Conservation (phyloP, 2,888 invertebrate genomes). For the Geophilus truncorum region DNA sequence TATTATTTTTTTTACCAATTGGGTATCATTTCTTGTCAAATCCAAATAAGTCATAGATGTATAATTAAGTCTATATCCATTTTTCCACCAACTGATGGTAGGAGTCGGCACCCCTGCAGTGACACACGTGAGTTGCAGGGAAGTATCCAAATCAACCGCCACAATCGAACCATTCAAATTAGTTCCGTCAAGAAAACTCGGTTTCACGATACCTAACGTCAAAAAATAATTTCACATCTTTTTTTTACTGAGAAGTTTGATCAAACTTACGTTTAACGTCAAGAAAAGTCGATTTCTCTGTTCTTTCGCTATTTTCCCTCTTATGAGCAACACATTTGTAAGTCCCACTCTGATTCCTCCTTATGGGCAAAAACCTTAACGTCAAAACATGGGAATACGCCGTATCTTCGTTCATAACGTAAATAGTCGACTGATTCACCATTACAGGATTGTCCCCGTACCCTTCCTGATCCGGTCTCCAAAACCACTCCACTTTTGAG, state of each 20-base stretch:
- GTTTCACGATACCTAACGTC: conserved; percentile 37
- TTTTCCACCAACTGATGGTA: conserved; percentile 41
- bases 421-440: not conserved
- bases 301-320: conserved; percentile 28
- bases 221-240: not conserved
- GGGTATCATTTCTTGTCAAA: not conserved
- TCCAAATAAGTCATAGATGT: conserved; percentile 34
- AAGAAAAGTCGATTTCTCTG: conserved; percentile 17
- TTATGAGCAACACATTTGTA: conserved; percentile 36
- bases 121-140: conserved; percentile 41
- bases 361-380: conserved; percentile 34
- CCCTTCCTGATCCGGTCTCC: not conserved
- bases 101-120: conserved; percentile 44
- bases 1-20: conserved; percentile 28
- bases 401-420: conserved; percentile 4
- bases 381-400: conserved; percentile 33
- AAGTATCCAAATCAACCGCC: conserved; percentile 36
- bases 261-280: conserved; percentile 27
- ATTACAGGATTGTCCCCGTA: not conserved
- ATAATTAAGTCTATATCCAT: conserved; percentile 33
- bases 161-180: conserved; percentile 38
- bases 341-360: conserved; percentile 35
- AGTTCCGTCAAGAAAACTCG: conserved; percentile 36
- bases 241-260: too few relatives aligned
- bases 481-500: conserved; percentile 30